Evolutionary conservation across 2,888 invertebrate genomes (phyloP).

Genomic region (Baronia brevicornis): DNA sequence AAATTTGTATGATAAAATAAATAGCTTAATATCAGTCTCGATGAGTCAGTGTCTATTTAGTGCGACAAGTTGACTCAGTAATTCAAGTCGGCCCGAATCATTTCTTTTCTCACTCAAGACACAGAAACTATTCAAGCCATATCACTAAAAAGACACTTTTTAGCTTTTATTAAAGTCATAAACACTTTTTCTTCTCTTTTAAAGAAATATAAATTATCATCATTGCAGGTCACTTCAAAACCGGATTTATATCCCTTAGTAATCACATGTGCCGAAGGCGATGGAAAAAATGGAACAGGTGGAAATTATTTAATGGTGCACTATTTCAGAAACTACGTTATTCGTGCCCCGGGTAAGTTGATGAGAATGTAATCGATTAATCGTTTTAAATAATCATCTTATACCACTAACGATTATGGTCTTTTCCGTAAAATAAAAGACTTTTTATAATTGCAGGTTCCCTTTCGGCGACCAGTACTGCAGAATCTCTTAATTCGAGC

Average conservation of each 20-base stretch:
- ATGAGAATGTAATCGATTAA: constrained; percentile 8
- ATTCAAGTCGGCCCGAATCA: too few species aligned
- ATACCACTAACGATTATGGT: constrained; percentile 1
- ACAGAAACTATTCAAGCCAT: too few species aligned
- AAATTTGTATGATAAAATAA: too few species aligned
- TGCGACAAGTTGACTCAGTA: too few species aligned
- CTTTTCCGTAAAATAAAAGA: constrained; percentile 7
- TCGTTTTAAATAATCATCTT: constrained; percentile 29
- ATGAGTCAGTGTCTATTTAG: too few species aligned
- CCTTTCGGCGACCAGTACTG: constrained; percentile 88
- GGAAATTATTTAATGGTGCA: constrained; percentile 90
- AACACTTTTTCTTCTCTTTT: too few species aligned
- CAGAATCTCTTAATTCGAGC: constrained; percentile 90
- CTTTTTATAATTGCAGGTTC: constrained; percentile 73
- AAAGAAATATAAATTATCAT: constrained; percentile 5
- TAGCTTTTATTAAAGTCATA: too few species aligned
- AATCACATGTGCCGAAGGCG: constrained; percentile 84
- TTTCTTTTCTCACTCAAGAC: too few species aligned
- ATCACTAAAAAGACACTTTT: too few species aligned
- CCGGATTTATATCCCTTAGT: constrained; percentile 90
- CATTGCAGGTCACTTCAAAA: constrained; percentile 85
- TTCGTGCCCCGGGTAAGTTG: constrained; percentile 78
- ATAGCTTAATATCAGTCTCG: too few species aligned
- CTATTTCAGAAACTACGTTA: constrained; percentile 87
- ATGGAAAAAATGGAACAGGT: constrained; percentile 75